phyloP scores from a whole-genome alignment of 37 sponge, comb jelly and placozoan genomes.

The Theonella swinhoei region DNA sequence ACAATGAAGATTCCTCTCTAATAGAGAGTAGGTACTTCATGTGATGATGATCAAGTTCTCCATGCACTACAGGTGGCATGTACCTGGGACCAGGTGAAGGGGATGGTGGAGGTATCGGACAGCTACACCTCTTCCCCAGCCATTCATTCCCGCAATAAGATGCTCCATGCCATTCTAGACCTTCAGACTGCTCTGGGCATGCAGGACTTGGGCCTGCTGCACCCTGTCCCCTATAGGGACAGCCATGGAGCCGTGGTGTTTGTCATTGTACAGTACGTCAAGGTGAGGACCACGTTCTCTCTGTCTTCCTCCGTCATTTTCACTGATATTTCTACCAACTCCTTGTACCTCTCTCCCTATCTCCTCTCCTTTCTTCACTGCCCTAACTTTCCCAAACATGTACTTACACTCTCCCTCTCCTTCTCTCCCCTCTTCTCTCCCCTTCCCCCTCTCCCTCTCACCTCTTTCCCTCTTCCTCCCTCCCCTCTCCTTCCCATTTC shows the following conservation, averaged over 20 bases:
- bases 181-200: slow-evolving; percentile 52
- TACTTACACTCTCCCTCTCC: neutral
- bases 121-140: slow-evolving; percentile 56
- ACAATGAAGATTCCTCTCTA: neutral
- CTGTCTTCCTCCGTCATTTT: neutral
- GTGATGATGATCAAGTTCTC: neutral
- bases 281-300: slow-evolving; percentile 19
- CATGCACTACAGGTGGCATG: slow-evolving; percentile 70
- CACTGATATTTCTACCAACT: neutral
- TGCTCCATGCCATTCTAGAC: slow-evolving; percentile 49
- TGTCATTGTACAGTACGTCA: slow-evolving; percentile 50
- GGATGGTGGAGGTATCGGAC: slow-evolving; percentile 47
- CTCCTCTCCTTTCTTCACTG: no score
- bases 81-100: slow-evolving; percentile 65
- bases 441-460: no score
- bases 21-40: neutral
- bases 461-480: no score
- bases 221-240: slow-evolving; percentile 68
- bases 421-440: no score
- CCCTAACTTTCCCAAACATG: neutral
- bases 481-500: no score
- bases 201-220: slow-evolving; percentile 62
- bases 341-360: neutral
- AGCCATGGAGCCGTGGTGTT: slow-evolving; percentile 56
- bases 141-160: slow-evolving; percentile 62